Evolutionary conservation across 2,888 invertebrate species (phyloP), one percentile per base, ranked within the genome.

Genomic region (Drosophila sordidula): DNA sequence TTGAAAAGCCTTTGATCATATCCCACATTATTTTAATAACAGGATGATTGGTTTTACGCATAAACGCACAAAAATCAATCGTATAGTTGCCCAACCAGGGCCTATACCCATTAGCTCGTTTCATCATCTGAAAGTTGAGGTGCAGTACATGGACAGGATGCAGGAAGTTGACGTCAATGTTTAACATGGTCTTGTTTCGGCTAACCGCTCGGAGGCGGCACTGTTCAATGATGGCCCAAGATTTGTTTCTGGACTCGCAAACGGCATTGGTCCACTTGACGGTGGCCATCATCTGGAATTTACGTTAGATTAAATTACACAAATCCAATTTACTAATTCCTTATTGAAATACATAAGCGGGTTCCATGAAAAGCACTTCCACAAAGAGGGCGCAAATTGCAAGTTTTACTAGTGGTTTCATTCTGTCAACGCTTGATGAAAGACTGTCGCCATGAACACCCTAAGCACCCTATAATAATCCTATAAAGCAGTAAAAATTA

Each of bases 201-300:
- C 18, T 42, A 1, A 46, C 6, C 0, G 55, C 58, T 9, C 45
- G 55, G 0, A 69, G 18, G 11, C 59, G 59, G 25, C 69, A 69
- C 0, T 47, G 1, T 0, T 54, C 12, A 1, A 72, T 32, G 1
- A 11, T 38, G 0, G 61, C 44, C 64, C 57, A 65, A 3, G 62
- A 49, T 50, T 62, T 22, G 12, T 69, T 69, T 5, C 45, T 36
- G 2, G 58, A 44, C 18, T 68, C 65, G 6, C 65, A 68, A 1
- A 61, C 11, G 0, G 26, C 32, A 46, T 67, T 67, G 0, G 66
- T 70, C 6, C 67, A 4, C 36, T 70, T 70, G 18, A 5, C 6
- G 4, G 42, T 6, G 25, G 25, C 3, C 6, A n/a, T 11, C 25
- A 44, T 26, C 44, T 44, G 32, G 6, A 46, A 46, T 22, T 22